A percentile compares a stretch with the other conserved stretches of the same genome.
These are phyloP conservation scores for Pardosa pseudoannulata DNA, from an alignment of 2,888 invertebrate species.

Conservation along the genomic window DNA sequence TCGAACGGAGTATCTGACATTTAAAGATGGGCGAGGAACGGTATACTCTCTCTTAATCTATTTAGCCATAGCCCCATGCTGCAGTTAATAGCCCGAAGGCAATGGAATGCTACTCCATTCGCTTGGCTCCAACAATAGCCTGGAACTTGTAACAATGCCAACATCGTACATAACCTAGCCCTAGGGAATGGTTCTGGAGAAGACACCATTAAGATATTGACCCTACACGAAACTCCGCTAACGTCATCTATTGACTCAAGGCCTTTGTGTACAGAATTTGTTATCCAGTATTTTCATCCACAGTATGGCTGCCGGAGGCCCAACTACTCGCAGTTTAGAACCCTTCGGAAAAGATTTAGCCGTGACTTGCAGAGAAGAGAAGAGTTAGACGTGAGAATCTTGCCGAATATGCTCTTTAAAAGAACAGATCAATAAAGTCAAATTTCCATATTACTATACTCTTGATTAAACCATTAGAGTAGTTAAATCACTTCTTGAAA, in stretches of 20 bases:
- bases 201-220: conserved; percentile 72
- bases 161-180: conserved; percentile 59
- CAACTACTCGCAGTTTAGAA: background rate
- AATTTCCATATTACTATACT: too few relatives aligned
- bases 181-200: conserved; percentile 55
- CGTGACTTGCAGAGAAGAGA: conserved; percentile 43
- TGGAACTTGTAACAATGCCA: conserved; percentile 70
- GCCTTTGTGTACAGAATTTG: conserved; percentile 63
- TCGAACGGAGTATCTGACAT: conserved; percentile 64
- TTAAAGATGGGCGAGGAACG: conserved; percentile 47
- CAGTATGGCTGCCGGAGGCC: conserved; percentile 49
- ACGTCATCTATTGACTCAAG: conserved; percentile 64
- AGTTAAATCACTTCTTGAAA: too few relatives aligned
- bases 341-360: background rate
- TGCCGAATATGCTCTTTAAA: conserved; percentile 6
- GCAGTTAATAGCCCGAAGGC: conserved; percentile 63
- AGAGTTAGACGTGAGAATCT: background rate
- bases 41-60: conserved; percentile 57
- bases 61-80: conserved; percentile 61
- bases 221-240: conserved; percentile 57
- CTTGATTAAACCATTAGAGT: too few relatives aligned
- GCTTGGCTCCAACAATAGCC: conserved; percentile 58
- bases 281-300: conserved; percentile 48
- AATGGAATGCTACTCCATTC: conserved; percentile 46
- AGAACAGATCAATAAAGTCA: background rate